Evolutionary conservation across 92 coral and sea anemone species (phyloP).

Genomic region (Virgularia gustaviana): DNA sequence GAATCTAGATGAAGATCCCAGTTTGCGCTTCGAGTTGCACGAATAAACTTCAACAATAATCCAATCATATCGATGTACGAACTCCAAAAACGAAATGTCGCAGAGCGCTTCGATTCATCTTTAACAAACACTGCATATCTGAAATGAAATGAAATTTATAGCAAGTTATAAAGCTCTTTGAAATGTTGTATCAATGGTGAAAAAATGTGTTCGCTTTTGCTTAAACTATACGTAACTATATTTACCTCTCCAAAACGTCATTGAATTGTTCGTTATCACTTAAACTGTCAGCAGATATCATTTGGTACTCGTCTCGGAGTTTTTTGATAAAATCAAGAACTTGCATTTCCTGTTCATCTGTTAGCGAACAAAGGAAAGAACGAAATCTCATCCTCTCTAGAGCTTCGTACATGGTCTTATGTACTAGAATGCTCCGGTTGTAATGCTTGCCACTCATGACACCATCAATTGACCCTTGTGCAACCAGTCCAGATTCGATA

Average conservation of each 20-base stretch:
- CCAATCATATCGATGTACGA: neutral
- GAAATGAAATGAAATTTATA: neutral
- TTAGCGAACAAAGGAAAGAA: neutral
- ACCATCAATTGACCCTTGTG: neutral
- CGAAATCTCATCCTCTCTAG: constrained; percentile 1
- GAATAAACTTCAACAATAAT: neutral
- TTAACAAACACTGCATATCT: neutral
- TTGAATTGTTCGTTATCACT: neutral
- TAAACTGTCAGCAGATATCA: neutral
- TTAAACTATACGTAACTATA: neutral
- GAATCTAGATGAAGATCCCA: constrained; percentile 1
- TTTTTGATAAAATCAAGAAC: neutral
- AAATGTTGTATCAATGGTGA: neutral
- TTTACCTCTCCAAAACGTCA: neutral
- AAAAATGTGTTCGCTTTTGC: neutral
- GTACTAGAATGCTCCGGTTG: neutral
- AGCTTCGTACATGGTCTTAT: neutral
- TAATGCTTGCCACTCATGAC: constrained; percentile 1
- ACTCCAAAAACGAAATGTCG: neutral
- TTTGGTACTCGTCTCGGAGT: neutral
- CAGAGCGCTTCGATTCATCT: neutral
- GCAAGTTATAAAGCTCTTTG: neutral
- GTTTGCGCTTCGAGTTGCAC: neutral
- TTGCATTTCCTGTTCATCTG: neutral
- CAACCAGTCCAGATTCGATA: neutral